These are phyloP conservation scores for Ptychochromis oligacanthus DNA, from an alignment of 2,113 vertebrate genomes.

Conservation along the genomic window DNA sequence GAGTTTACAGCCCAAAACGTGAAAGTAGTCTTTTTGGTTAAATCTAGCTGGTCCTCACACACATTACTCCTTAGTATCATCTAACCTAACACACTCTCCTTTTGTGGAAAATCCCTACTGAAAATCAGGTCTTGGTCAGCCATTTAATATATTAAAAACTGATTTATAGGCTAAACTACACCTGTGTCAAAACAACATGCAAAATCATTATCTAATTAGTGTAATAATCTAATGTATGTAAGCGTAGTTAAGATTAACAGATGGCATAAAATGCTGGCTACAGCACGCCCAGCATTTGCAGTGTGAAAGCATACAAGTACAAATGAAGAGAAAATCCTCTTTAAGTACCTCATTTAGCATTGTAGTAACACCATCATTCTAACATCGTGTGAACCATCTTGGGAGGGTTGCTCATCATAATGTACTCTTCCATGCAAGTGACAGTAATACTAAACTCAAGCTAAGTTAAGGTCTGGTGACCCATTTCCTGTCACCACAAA, in stretches of 20 bases:
- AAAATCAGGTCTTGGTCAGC: background rate
- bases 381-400: background rate
- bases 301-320: background rate
- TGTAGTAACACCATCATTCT: background rate
- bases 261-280: background rate
- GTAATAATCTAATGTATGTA: background rate
- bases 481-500: constrained; percentile 22
- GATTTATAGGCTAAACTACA: background rate
- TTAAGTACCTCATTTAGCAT: background rate
- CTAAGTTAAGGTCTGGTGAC: constrained; percentile 22
- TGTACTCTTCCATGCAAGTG: background rate
- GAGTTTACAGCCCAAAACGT: background rate
- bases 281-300: background rate
- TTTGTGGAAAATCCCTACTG: constrained; percentile 14
- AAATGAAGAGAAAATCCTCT: background rate
- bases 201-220: background rate
- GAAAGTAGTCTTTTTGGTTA: background rate
- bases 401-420: background rate
- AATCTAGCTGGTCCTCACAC: background rate
- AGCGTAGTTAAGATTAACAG: background rate
- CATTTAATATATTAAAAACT: constrained; percentile 23
- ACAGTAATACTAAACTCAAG: constrained; percentile 3
- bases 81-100: constrained; percentile 10
- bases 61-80: background rate
- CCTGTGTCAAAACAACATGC: background rate